Conservation (phyloP, 2,113 vertebrate species). For the Harpagus bidentatus region DNA sequence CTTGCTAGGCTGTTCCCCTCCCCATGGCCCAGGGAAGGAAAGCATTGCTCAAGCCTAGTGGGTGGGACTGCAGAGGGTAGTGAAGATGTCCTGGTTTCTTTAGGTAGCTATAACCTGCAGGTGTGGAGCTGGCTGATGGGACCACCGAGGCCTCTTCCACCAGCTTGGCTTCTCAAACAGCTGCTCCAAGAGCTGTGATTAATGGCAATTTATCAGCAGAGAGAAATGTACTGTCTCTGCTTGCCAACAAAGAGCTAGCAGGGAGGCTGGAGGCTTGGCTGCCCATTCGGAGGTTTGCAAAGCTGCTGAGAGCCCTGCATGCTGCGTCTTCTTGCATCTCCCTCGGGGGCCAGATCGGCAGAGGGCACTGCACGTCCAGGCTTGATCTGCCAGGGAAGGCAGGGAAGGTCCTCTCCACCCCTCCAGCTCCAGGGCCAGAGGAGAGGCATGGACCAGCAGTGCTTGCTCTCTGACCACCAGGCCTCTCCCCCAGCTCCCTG, state of each 20-base stretch:
- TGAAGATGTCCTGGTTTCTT: background rate
- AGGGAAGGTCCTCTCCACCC: background rate
- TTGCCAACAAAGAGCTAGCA: background rate
- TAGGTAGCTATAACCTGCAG: background rate
- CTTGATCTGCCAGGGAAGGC: background rate
- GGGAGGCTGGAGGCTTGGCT: background rate
- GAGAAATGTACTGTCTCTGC: background rate
- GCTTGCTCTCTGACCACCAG: background rate
- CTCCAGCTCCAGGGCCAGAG: background rate
- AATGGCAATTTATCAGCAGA: background rate
- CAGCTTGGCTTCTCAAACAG: background rate
- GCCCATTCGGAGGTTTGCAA: background rate
- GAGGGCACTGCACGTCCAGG: background rate
- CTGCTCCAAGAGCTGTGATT: background rate
- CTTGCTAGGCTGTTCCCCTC: background rate
- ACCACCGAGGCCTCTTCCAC: background rate
- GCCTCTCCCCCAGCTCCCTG: background rate
- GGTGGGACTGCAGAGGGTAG: background rate
- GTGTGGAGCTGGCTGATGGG: background rate
- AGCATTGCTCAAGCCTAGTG: background rate
- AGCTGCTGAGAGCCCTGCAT: background rate
- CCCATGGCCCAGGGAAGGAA: background rate
- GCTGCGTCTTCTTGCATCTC: background rate
- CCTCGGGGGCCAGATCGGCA: background rate
- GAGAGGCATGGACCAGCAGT: background rate